A percentile compares a stretch with the other conserved stretches of the same genome.
These are phyloP conservation scores for Cryptocephalus primarius DNA, from an alignment of 2,888 invertebrate genomes.

Conservation along the genomic window DNA sequence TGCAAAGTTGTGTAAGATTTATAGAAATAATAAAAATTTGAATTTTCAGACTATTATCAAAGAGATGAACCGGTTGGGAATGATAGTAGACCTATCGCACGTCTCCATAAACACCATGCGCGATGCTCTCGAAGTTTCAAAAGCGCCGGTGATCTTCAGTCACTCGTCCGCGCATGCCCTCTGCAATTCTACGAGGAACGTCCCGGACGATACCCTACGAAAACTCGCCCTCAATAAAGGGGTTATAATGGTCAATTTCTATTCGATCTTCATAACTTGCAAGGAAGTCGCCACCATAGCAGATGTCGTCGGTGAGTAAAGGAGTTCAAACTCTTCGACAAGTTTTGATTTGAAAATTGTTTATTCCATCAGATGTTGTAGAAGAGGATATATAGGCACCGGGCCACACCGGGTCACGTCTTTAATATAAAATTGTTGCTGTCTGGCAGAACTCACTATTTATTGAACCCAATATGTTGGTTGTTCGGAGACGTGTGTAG, in stretches of 20 bases:
- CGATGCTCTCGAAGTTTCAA: slow-evolving; percentile 62
- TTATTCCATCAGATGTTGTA: not conserved
- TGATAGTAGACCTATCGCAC: slow-evolving; percentile 78
- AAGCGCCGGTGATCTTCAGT: slow-evolving; percentile 77
- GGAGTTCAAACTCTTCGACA: not conserved
- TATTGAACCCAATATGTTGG: too few species aligned
- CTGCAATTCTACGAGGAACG: slow-evolving; percentile 73
- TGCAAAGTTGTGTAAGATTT: too few species aligned
- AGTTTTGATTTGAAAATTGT: not conserved
- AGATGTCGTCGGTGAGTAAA: slow-evolving; percentile 64
- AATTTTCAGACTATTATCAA: slow-evolving; percentile 58
- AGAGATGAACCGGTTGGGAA: slow-evolving; percentile 83
- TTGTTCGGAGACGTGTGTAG: too few species aligned
- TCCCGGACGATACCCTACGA: slow-evolving; percentile 64
- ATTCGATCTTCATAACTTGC: slow-evolving; percentile 66
- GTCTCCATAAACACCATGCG: slow-evolving; percentile 73
- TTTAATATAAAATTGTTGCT: too few species aligned
- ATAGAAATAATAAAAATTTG: too few species aligned
- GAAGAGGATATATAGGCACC: too few species aligned
- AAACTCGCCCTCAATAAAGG: slow-evolving; percentile 68
- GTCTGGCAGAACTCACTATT: too few species aligned
- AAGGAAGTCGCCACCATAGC: slow-evolving; percentile 62
- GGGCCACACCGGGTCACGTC: too few species aligned
- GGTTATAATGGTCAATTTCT: slow-evolving; percentile 81
- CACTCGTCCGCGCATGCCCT: slow-evolving; percentile 73